These are phyloP conservation scores for Acanthococcus lagerstroemiae DNA, from an alignment of 2,888 invertebrate genomes.

Conservation along the genomic window DNA sequence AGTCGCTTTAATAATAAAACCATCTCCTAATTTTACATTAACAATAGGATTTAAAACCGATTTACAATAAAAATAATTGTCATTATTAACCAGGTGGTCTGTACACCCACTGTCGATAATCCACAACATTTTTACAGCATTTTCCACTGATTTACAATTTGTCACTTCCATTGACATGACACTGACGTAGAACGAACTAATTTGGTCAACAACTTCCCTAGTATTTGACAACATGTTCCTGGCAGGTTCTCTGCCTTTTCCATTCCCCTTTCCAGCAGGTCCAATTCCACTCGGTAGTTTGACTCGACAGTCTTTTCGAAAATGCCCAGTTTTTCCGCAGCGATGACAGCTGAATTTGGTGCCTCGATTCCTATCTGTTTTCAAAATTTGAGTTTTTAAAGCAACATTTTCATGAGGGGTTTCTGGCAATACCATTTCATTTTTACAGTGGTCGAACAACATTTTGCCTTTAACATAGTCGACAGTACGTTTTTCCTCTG, in stretches of 20 bases:
- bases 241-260: background rate
- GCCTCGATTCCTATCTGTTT: background rate
- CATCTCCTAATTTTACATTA: constrained; percentile 33
- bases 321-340: background rate
- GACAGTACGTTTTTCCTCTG: background rate
- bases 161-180: background rate
- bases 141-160: background rate
- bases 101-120: constrained; percentile 41
- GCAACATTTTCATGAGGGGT: background rate
- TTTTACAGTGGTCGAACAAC: background rate
- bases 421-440: background rate
- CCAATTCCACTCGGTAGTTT: background rate
- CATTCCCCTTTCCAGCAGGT: background rate
- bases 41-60: constrained; percentile 32
- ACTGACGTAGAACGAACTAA: background rate
- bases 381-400: background rate
- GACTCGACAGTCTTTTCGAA: background rate
- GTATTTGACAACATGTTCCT: background rate
- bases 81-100: constrained; percentile 33
- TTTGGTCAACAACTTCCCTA: background rate
- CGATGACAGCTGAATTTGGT: background rate
- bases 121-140: background rate
- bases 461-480: too few relatives aligned
- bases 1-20: constrained; percentile 30
- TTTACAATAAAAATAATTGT: constrained; percentile 29